Percentiles rank a stretch among this genome's conserved stretches.
These are phyloP conservation scores for Pammene fasciana DNA, from an alignment of 2,888 invertebrate species.

Conservation along the genomic window DNA sequence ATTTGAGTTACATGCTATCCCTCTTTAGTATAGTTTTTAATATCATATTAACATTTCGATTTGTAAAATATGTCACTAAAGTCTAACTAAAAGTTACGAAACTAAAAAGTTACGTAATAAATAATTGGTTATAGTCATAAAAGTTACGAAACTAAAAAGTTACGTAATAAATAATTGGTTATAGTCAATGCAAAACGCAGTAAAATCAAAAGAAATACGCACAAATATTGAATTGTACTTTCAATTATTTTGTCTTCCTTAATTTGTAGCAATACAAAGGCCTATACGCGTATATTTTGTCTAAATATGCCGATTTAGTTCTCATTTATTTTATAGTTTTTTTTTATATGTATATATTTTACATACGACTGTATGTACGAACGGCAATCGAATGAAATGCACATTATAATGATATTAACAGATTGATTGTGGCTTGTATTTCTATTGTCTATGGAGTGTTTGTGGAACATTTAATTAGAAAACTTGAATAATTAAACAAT, in stretches of 20 bases:
- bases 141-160: no score
- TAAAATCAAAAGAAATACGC: slow-evolving; percentile 20
- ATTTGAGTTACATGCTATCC: no score
- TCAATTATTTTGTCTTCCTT: slow-evolving; percentile 59
- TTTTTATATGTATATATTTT: slow-evolving; percentile 47
- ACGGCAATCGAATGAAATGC: slow-evolving; percentile 50
- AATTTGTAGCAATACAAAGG: slow-evolving; percentile 52
- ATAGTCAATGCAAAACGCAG: slow-evolving; percentile 21
- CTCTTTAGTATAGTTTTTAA: no score
- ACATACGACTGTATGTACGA: slow-evolving; percentile 49
- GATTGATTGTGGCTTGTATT: slow-evolving; percentile 37
- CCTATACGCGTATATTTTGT: slow-evolving; percentile 52
- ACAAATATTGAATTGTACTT: slow-evolving; percentile 37
- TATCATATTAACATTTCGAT: no score
- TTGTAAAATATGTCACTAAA: no score
- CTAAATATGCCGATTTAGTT: slow-evolving; percentile 53
- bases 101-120: neutral
- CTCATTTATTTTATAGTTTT: slow-evolving; percentile 51
- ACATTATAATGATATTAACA: slow-evolving; percentile 46
- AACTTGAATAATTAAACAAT: no score
- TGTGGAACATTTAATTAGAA: slow-evolving; percentile 15
- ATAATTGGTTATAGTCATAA: neutral
- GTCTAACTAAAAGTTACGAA: neutral
- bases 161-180: neutral
- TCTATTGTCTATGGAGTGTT: slow-evolving; percentile 31